Evolutionary conservation across 2,888 invertebrate species (phyloP).

Genomic region (Enchytraeus crypticus): DNA sequence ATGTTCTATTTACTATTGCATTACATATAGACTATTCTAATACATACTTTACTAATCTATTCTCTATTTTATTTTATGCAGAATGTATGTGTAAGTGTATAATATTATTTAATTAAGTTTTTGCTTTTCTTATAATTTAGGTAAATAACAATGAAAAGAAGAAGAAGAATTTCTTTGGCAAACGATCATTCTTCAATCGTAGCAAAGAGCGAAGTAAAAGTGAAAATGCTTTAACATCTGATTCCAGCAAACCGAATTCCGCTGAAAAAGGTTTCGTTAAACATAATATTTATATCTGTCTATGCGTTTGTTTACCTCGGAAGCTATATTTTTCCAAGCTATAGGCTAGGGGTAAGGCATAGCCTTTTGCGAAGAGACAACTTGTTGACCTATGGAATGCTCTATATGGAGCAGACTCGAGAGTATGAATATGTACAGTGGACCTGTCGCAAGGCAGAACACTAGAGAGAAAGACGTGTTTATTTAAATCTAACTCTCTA

Average conservation of each 20-base stretch:
- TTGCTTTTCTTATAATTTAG: not conserved
- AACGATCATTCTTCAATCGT: not conserved
- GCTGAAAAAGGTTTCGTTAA: not conserved
- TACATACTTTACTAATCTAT: too few species aligned
- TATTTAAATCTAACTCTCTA: not conserved
- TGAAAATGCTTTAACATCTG: constrained; percentile 1
- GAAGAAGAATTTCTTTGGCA: constrained; percentile 32
- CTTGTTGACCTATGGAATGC: too few species aligned
- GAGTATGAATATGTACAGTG: too few species aligned
- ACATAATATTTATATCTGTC: not conserved
- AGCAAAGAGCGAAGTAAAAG: constrained; percentile 3
- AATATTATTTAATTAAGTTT: not conserved
- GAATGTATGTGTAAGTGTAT: too few species aligned
- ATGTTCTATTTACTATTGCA: not conserved
- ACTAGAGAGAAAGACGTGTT: not conserved
- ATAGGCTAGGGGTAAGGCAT: too few species aligned
- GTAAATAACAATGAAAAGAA: constrained; percentile 52
- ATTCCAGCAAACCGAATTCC: not conserved
- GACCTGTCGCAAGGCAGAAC: too few species aligned
- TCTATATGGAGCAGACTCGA: too few species aligned
- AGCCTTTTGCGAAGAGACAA: too few species aligned
- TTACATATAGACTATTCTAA: too few species aligned
- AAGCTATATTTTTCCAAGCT: not conserved
- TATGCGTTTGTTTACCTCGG: not conserved
- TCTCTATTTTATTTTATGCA: too few species aligned